phyloP scores from a whole-genome alignment of 2,797 vertebrate species.

The Tachyglossus aculeatus region DNA sequence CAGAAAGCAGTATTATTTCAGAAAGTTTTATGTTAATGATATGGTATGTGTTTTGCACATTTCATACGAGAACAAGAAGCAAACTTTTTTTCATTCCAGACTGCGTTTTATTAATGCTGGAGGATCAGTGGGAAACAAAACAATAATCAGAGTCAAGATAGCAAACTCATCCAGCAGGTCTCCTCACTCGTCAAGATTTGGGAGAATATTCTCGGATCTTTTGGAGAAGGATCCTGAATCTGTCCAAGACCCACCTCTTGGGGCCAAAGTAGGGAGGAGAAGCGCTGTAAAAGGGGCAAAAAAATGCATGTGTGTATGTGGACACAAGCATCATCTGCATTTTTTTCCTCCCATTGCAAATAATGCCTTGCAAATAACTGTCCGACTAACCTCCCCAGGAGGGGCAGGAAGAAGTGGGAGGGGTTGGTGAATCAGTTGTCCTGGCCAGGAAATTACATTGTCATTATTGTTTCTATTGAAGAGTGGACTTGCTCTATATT shows the following conservation, averaged over 20 bases:
- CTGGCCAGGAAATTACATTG: no score
- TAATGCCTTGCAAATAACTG: no score
- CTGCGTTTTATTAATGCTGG: constrained; percentile 72
- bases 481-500: no score
- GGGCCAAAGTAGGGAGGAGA: constrained; percentile 31
- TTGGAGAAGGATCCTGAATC: neutral
- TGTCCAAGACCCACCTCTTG: neutral
- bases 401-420: no score
- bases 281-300: neutral
- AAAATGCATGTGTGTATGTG: neutral
- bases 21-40: constrained; percentile 78
- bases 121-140: constrained; percentile 62
- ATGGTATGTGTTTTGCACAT: constrained; percentile 67
- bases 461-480: no score
- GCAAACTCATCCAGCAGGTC: constrained; percentile 31
- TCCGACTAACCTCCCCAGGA: no score
- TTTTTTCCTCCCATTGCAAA: no score
- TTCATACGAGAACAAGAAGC: constrained; percentile 68
- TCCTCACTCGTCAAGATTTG: constrained; percentile 34
- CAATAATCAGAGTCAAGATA: constrained; percentile 49
- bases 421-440: no score
- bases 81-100: constrained; percentile 63
- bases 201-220: neutral
- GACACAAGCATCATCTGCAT: no score
- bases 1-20: constrained; percentile 76